Base-by-base conservation (phyloP, 2,797 vertebrate genomes). In the Parauchenoglanis punctatus region DNA sequence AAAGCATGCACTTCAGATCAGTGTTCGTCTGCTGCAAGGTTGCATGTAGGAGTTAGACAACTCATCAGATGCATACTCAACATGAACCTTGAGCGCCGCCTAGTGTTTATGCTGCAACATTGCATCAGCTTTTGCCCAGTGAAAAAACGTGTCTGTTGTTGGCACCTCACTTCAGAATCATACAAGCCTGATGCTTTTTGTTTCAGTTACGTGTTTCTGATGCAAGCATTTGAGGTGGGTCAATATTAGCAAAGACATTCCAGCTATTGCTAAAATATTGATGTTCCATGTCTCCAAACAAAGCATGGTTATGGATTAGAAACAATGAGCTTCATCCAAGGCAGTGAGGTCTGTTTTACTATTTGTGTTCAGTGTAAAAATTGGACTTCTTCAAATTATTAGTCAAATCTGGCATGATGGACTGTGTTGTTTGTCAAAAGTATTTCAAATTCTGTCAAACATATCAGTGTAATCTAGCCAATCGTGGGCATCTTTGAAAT, bases 51-150 rank as follows among this genome's bases (percentile, higher is more conserved):
- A 35, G 40, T 40, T 56, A n/a, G 31, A 61, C 46, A 25, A 70
- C 28, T 2, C 12, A 1, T 58, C 28, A 70, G 17, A 70, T 28
- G 11, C 25, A 80, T 65, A 35, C 49, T 52, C 58, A 85, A 5
- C 52, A 40, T 83, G 65, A 83, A 70, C 78, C 61, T 76, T 15
- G n/a, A 88, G 88, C 40, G 59, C 63, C 85, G 85, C 83, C 88
- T 88, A 76, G 88, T 83, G 90, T 28, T 58, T 20, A 25, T 31
- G 61, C 8, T 67, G 0, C 0, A n/a, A 87, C n/a, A 85, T 67
- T 87, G 83, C 88, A 90, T 20, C 15, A 25, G 49, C 3, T 63
- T 81, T 63, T 61, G 2, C 56, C 31, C 4, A 6, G 18, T 80
- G 35, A 61, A 35, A 1, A 77, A 56, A 54, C 23, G 7, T 58